Base-by-base conservation (phyloP, 2,113 vertebrate genomes). In the Odobenus rosmarus region DNA sequence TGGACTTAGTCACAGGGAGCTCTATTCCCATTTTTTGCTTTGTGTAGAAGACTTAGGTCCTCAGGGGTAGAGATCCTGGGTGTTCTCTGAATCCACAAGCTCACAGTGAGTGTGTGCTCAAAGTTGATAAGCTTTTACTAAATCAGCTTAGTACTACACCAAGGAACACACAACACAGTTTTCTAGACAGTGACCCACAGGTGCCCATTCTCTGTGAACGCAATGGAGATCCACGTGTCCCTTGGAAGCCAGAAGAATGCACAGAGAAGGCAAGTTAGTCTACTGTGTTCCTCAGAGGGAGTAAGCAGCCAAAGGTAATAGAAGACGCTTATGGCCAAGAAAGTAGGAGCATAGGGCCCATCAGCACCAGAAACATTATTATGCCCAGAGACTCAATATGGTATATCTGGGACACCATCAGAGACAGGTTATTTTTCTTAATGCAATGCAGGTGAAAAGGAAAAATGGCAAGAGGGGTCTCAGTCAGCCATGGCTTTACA, bases 171-270 rank as follows among this genome's bases (percentile, higher is more conserved):
- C 5, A 14, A 13, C 31, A 49, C 11, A 9, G 76, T 80, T 72
- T 84, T 72, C 83, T 9, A 12, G 67, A 61, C 67, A 42, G 24
- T 36, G 69, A 24, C 3, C 53, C 86, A 42, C 46, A 6, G 53
- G 23, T 1, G 18, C n/a, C 82, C 51, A 0, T 55, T 31, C 83
- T 90, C 49, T 92, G 28, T 49, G 31, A 89, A 53, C 46, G 72
- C 39, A 49, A 0, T 16, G 42, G 49, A 59, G 55, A 79, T 2
- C 21, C 36, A 8, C 0, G 0, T 2, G 7, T 19, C 51, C 59
- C 39, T 67, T 14, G 19, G 31, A 16, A 39, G n/a, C 55, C 16
- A 4, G 19, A 46, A 72, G 49, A 76, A 87, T 74, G 10, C 79
- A 31, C 4, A 7, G 14, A 36, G 0, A 0, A 33, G 19, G 4